phyloP scores from a whole-genome alignment of 2,113 vertebrate genomes.

The Dasyornis broadbenti region DNA sequence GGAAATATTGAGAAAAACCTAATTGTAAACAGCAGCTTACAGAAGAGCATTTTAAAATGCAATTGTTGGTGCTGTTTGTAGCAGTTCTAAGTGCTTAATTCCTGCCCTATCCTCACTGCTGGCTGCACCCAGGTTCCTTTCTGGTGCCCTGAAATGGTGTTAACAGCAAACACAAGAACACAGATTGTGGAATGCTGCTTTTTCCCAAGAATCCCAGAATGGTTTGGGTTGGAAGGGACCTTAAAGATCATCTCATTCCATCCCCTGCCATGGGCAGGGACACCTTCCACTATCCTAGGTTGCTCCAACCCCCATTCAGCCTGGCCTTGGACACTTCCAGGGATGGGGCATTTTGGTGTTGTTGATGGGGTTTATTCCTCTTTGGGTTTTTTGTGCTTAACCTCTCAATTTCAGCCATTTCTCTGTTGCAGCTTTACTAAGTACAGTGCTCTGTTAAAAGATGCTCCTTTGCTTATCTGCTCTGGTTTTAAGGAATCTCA shows the following conservation, averaged over 20 bases:
- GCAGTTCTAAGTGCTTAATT: background rate
- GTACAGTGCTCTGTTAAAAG: background rate
- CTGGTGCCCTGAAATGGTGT: background rate
- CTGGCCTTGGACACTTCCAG: background rate
- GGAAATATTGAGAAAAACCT: background rate
- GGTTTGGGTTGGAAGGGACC: background rate
- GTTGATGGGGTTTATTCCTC: background rate
- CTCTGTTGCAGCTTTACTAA: background rate
- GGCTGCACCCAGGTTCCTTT: background rate
- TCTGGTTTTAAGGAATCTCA: background rate
- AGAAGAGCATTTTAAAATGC: background rate
- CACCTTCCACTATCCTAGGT: rapidly evolving
- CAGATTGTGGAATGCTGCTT: too few species aligned
- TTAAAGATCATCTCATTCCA: too few species aligned
- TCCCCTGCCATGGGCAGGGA: background rate
- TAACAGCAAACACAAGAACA: background rate
- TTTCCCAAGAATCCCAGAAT: too few species aligned
- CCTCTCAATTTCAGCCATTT: background rate
- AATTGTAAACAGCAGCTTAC: rapidly evolving
- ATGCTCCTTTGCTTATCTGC: background rate
- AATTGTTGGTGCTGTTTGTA: background rate
- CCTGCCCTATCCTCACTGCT: background rate
- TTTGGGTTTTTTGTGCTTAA: background rate
- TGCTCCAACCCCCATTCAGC: background rate
- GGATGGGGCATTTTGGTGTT: background rate